Percentiles rank a stretch among this genome's conserved stretches.
These are phyloP conservation scores for Caenorhabditis brenneri DNA, from an alignment of 1,140 invertebrate genomes.

Conservation along the genomic window DNA sequence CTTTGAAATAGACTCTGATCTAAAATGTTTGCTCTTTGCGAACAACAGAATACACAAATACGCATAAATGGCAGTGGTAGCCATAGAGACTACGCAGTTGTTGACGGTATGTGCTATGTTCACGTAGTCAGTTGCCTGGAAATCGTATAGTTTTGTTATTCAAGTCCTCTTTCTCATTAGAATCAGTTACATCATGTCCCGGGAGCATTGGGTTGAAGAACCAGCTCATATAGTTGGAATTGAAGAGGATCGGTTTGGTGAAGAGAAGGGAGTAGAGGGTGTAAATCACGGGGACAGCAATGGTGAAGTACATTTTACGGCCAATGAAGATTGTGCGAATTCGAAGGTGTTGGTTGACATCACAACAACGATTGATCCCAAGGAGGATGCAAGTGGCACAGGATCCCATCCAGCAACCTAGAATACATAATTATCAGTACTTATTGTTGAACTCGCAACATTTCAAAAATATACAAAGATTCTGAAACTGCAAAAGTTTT, in stretches of 20 bases:
- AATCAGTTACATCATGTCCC: background rate
- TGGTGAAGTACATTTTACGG: constrained; percentile 1
- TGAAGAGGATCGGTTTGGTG: constrained; percentile 44
- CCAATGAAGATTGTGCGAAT: constrained; percentile 25
- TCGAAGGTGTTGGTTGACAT: constrained; percentile 2
- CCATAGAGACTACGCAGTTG: constrained; percentile 29
- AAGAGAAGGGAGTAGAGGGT: constrained; percentile 37
- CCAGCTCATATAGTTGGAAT: constrained; percentile 41
- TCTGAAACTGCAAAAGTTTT: too few species aligned
- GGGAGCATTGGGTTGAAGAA: constrained; percentile 51
- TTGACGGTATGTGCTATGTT: constrained; percentile 32
- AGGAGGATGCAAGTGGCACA: constrained; percentile 41
- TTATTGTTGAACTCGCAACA: constrained; percentile 18
- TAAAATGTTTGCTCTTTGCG: constrained; percentile 5
- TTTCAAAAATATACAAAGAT: too few species aligned
- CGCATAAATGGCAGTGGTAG: constrained; percentile 38
- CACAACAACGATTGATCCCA: constrained; percentile 34
- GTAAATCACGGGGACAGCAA: constrained; percentile 39
- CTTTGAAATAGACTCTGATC: background rate
- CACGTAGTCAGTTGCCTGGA: constrained; percentile 35
- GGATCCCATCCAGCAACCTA: constrained; percentile 39
- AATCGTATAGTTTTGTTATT: background rate
- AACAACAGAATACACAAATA: constrained; percentile 1
- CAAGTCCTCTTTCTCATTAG: background rate
- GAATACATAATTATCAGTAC: constrained; percentile 10